Base-by-base conservation (phyloP, 2,113 vertebrate species). In the Stomatorhinus ivindoensis region DNA sequence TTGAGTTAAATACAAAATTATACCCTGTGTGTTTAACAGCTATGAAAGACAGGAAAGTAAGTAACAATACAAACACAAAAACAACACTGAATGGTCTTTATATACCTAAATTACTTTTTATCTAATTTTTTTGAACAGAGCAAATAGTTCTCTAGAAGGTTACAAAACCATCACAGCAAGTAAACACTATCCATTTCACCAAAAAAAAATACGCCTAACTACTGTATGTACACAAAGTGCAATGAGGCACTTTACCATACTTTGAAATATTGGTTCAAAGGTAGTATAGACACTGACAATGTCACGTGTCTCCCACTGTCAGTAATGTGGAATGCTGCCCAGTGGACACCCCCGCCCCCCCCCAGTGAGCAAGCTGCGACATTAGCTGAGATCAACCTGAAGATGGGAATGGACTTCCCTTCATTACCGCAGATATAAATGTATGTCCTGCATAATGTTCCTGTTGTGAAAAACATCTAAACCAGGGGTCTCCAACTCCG, bases 151-250 rank as follows among this genome's bases (percentile, higher is more conserved):
- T 92, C 95, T 96, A 95, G 90, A 90, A 91, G 93, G 95, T 94
- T 95, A 96, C 95, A 92, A 95, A 94, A 94, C 92, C 51, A 91
- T 93, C 93, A 96, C 95, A 94, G 92, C 94, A 95, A 96, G 92
- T 93, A 95, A 94, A 95, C 94, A 96, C 94, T 92, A 95, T 95
- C 97, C 93, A 95, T 96, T 96, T 96, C 95, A 84, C 86, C 94
- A 94, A 95, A 96, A 96, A 95, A 87, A 90, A 93, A n/a, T n/a
- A 93, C 86, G 92, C 93, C 96, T 95, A 97, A 94, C 97, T 97
- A 97, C 95, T 94, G 96, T 96, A 97, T 96, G 95, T 97, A 98
- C 96, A 97, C 94, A 95, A 96, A 97, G 96, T 97, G 96, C 97
- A 94, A 94, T 93, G 95, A 97, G 96, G 97, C 97, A 98, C 97